These are phyloP conservation scores for Cottoperca gobio DNA, from an alignment of 2,797 vertebrate species.

Conservation along the genomic window DNA sequence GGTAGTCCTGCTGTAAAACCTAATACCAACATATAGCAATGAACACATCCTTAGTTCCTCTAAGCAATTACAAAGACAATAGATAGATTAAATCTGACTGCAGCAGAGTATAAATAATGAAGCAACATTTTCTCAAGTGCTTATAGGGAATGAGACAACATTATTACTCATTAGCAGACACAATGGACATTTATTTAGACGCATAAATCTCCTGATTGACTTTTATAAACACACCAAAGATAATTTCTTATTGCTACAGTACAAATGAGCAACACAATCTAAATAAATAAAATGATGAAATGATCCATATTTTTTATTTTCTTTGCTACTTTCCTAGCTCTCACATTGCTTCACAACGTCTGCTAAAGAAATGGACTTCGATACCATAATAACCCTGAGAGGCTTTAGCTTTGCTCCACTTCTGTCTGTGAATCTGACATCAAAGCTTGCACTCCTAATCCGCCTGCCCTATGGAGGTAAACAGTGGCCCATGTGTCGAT, in stretches of 20 bases:
- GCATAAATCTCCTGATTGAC: conserved; percentile 13
- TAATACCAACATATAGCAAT: conserved; percentile 26
- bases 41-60: conserved; percentile 51
- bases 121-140: conserved; percentile 44
- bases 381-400: conserved; percentile 67
- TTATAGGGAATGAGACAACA: conserved; percentile 54
- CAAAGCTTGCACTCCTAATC: conserved; percentile 77
- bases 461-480: conserved; percentile 70
- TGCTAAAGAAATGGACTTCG: conserved; percentile 55
- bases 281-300: conserved; percentile 9
- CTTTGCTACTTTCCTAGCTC: conserved; percentile 3
- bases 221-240: conserved; percentile 28
- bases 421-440: conserved; percentile 77
- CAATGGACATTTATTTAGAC: conserved; percentile 28
- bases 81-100: conserved; percentile 56
- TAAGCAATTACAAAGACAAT: conserved; percentile 49
- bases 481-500: conserved; percentile 63
- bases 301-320: conserved; percentile 11
- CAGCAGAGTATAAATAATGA: conserved; percentile 57
- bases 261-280: conserved; percentile 23
- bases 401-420: conserved; percentile 61
- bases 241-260: conserved; percentile 10
- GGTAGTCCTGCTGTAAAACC: conserved; percentile 41
- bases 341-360: conserved; percentile 24
- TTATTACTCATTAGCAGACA: conserved; percentile 50